Conservation (phyloP, 2,888 invertebrate genomes). For the Ennomos quercinarius region DNA sequence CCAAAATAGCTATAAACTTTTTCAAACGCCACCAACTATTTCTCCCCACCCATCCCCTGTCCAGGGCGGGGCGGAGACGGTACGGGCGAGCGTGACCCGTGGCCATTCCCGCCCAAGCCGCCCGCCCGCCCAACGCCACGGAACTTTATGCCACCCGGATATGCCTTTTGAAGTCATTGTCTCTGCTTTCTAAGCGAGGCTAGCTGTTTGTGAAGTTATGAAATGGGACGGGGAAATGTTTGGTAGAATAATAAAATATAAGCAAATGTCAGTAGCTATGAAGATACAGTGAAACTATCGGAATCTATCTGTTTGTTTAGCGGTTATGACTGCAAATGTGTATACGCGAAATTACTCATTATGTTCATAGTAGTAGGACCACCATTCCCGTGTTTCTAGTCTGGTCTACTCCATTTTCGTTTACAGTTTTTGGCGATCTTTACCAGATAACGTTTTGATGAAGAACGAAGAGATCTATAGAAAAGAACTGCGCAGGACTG, state of each 20-base stretch:
- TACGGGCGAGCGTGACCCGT: constrained; percentile 73
- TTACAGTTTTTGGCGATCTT: too few species aligned
- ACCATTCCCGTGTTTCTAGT: too few species aligned
- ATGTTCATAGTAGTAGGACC: too few species aligned
- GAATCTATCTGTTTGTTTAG: too few species aligned
- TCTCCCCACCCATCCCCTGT: constrained; percentile 43
- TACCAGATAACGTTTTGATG: too few species aligned
- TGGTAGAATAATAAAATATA: background rate
- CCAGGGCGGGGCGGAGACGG: constrained; percentile 68
- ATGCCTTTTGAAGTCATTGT: constrained; percentile 25
- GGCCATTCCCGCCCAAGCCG: constrained; percentile 72
- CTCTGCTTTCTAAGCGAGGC: constrained; percentile 12
- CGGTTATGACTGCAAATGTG: too few species aligned
- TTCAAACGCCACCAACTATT: constrained; percentile 23
- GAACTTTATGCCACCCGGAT: constrained; percentile 34
- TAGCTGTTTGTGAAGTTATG: constrained; percentile 6
- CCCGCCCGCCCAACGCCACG: constrained; percentile 55
- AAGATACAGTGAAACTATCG: too few species aligned
- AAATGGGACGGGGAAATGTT: constrained; percentile 1
- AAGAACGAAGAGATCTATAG: too few species aligned
- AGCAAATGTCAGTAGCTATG: too few species aligned
- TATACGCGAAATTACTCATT: too few species aligned
- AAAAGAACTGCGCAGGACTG: too few species aligned
- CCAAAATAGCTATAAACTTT: constrained; percentile 24
- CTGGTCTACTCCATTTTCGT: too few species aligned